phyloP scores from a whole-genome alignment of 2,888 invertebrate species.

The Drosophila emarginata region DNA sequence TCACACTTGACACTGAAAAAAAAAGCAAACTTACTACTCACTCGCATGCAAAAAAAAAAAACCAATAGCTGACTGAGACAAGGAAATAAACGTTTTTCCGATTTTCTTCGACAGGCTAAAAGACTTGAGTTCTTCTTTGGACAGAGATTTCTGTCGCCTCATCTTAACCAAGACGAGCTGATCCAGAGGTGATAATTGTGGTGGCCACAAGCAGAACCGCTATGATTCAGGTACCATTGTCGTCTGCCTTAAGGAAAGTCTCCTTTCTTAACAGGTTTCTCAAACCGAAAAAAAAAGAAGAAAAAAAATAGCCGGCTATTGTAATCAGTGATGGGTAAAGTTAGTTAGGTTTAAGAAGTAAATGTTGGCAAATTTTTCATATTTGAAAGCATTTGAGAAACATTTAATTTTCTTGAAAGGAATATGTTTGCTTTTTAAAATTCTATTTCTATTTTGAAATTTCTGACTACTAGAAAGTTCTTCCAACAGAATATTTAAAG shows the following conservation, averaged over 20 bases:
- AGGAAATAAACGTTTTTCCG: slow-evolving; percentile 1
- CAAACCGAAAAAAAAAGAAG: no score
- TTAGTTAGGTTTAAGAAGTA: no score
- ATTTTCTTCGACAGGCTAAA: slow-evolving; percentile 3
- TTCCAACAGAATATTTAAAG: no score
- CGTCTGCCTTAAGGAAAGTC: neutral
- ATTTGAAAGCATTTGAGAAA: no score
- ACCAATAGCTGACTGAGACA: neutral
- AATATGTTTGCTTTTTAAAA: no score
- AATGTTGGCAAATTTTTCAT: no score
- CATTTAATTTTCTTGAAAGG: no score
- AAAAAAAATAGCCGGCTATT: no score
- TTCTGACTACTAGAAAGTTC: no score
- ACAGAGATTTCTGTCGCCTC: neutral
- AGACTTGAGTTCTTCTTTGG: neutral
- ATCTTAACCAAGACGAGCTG: neutral
- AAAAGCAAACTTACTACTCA: slow-evolving; percentile 16
- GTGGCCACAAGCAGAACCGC: neutral
- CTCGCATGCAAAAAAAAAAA: slow-evolving; percentile 34
- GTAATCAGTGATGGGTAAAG: no score
- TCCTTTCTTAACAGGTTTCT: neutral
- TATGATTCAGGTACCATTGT: neutral
- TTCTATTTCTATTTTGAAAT: no score
- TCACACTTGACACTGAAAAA: slow-evolving; percentile 63
- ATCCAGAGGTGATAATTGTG: neutral